Evolutionary conservation across 2,797 vertebrate species (phyloP).

Genomic region (Smutsia temminckii): DNA sequence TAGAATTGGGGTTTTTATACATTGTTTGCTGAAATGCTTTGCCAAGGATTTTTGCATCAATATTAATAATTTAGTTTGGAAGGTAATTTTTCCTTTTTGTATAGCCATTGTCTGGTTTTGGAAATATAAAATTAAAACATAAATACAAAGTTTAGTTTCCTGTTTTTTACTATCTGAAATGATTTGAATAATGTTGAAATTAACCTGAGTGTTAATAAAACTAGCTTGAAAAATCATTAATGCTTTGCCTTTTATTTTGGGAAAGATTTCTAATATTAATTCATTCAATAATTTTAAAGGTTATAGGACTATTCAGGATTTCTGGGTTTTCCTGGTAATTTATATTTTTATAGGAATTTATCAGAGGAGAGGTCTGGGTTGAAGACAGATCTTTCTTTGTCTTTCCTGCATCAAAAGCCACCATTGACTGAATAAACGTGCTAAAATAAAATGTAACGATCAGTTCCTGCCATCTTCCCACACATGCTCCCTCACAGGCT

Average conservation of each 20-base stretch:
- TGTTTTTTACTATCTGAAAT: not conserved
- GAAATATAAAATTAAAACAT: not conserved
- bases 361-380: not conserved
- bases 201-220: not conserved
- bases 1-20: not conserved
- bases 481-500: not conserved
- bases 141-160: not conserved
- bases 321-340: not conserved
- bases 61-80: not conserved
- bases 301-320: not conserved
- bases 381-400: not conserved
- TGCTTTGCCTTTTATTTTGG: not conserved
- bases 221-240: not conserved
- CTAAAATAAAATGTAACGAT: not conserved
- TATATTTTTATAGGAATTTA: not conserved
- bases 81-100: not conserved
- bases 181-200: not conserved
- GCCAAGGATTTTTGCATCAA: not conserved
- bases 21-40: not conserved
- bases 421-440: not conserved
- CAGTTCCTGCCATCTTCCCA: not conserved
- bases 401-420: not conserved
- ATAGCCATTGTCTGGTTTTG: not conserved
- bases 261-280: not conserved
- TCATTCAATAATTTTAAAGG: not conserved